Evolutionary conservation across 2,113 vertebrate genomes (phyloP).

Genomic region (Odocoileus hemionus): DNA sequence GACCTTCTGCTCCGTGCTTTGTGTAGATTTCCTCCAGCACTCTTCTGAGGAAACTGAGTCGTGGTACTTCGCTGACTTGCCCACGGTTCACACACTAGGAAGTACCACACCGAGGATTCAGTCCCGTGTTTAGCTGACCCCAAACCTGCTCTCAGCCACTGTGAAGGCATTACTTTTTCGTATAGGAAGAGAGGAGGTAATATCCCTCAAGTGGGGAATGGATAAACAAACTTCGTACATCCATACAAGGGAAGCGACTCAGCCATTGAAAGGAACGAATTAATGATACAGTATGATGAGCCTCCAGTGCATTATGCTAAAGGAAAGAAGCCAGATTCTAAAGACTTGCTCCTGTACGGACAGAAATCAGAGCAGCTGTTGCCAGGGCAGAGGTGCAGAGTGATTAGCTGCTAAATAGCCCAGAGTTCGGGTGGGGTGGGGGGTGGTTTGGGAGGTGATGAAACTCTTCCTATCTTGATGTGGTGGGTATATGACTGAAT

Average conservation of each 20-base stretch:
- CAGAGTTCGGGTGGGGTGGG: fast-evolving
- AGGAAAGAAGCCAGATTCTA: background rate
- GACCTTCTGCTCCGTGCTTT: background rate
- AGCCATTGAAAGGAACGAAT: background rate
- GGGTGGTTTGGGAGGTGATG: background rate
- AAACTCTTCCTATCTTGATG: background rate
- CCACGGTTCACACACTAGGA: background rate
- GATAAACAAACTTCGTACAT: background rate
- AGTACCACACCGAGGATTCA: background rate
- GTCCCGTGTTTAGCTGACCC: background rate
- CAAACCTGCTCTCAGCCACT: background rate
- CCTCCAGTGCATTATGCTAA: background rate
- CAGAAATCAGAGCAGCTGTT: background rate
- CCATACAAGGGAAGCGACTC: background rate
- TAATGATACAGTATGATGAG: background rate
- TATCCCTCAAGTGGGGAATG: background rate
- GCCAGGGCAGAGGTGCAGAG: background rate
- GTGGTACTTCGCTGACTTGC: background rate
- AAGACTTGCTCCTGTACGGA: background rate
- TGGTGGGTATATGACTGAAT: background rate
- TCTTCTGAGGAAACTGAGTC: background rate
- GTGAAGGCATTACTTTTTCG: background rate
- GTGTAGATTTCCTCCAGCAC: background rate
- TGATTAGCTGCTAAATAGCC: background rate
- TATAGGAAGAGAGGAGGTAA: background rate